Evolutionary conservation across 2,113 vertebrate genomes (phyloP).

Genomic region (Australoheros scitulus): DNA sequence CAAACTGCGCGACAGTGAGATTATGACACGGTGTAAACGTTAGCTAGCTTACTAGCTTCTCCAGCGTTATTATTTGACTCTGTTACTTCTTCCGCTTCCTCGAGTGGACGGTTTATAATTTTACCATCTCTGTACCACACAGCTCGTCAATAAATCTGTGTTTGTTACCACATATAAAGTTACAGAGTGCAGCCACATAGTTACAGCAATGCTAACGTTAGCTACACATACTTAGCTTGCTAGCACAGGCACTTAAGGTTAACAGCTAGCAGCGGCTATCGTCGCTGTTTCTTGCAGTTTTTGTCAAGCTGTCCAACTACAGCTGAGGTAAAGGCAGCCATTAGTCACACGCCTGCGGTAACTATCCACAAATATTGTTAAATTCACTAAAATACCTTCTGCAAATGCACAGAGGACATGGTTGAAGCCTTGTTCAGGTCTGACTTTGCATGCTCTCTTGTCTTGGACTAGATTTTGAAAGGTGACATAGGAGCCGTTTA

Average conservation of each 20-base stretch:
- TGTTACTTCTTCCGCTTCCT: background rate
- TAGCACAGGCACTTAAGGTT: conserved; percentile 23
- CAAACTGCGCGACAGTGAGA: background rate
- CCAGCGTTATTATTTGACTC: background rate
- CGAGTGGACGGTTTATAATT: background rate
- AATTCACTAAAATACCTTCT: conserved; percentile 36
- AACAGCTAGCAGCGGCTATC: conserved; percentile 38
- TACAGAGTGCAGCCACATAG: background rate
- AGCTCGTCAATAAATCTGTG: background rate
- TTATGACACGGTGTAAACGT: conserved; percentile 17
- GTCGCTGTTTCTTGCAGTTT: conserved; percentile 10
- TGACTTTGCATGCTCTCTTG: conserved; percentile 50
- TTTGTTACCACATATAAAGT: too few species aligned
- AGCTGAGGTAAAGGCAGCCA: background rate
- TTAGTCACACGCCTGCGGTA: too few species aligned
- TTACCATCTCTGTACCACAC: background rate
- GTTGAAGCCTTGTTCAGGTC: conserved; percentile 49
- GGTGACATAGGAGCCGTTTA: conserved; percentile 37
- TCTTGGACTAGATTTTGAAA: conserved; percentile 54
- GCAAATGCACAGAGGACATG: conserved; percentile 37
- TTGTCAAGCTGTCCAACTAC: background rate
- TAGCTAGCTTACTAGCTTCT: conserved; percentile 42
- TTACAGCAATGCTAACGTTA: conserved; percentile 5
- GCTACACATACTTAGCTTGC: conserved; percentile 35
- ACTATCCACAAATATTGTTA: fast-evolving